phyloP scores from a whole-genome alignment of 2,888 invertebrate genomes.

The Dendrolimus pini region DNA sequence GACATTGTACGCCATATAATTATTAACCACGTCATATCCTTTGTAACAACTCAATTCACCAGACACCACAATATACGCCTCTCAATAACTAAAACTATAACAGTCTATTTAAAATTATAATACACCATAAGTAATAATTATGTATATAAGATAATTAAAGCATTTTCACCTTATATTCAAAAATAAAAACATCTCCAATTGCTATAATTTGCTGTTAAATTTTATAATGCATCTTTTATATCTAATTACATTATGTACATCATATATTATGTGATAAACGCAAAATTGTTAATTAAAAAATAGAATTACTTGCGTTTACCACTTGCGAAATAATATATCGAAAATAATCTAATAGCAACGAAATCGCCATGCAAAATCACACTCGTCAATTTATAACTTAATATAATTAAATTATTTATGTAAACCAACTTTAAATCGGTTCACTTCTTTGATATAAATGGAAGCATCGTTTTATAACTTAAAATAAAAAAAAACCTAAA shows the following conservation, averaged over 20 bases:
- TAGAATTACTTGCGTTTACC: slow-evolving; percentile 46
- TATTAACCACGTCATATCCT: slow-evolving; percentile 11
- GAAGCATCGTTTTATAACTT: slow-evolving; percentile 74
- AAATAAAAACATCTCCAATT: slow-evolving; percentile 63
- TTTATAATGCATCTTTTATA: slow-evolving; percentile 38
- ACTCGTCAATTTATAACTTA: slow-evolving; percentile 62
- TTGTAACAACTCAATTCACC: slow-evolving; percentile 33
- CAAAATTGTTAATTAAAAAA: slow-evolving; percentile 62
- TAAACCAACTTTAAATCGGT: slow-evolving; percentile 69
- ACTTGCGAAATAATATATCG: slow-evolving; percentile 48
- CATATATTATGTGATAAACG: slow-evolving; percentile 42
- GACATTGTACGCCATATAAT: background rate
- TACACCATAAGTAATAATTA: slow-evolving; percentile 69
- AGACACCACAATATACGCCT: slow-evolving; percentile 45
- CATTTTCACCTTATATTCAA: slow-evolving; percentile 74
- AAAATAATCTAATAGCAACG: slow-evolving; percentile 56
- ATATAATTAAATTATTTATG: slow-evolving; percentile 60
- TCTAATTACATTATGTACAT: slow-evolving; percentile 68
- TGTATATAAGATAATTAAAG: slow-evolving; percentile 74
- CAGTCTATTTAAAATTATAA: slow-evolving; percentile 76
- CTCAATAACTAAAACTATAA: slow-evolving; percentile 71
- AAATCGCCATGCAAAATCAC: slow-evolving; percentile 73
- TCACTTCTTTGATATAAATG: slow-evolving; percentile 75
- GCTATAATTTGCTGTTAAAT: slow-evolving; percentile 57
- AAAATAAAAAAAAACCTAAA: slow-evolving; percentile 34